A percentile compares a stretch with the other conserved stretches of the same genome.
phyloP scores from a whole-genome alignment of 2,797 vertebrate genomes.

The Eulemur albifrons region DNA sequence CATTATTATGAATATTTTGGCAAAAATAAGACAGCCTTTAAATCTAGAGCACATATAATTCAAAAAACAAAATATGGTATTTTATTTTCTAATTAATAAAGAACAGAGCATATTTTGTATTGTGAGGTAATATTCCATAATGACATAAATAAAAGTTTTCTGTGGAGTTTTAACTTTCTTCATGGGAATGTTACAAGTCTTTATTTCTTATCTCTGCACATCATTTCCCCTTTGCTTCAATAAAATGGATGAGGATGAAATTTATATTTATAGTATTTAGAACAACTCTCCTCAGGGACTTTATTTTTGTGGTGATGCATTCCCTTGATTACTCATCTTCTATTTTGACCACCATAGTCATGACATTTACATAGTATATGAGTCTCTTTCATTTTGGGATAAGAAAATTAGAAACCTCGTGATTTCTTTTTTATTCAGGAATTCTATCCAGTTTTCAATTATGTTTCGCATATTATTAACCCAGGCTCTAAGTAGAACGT shows the following conservation, averaged over 20 bases:
- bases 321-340: constrained; percentile 42
- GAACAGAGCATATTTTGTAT: neutral
- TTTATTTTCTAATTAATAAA: constrained; percentile 64
- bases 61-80: constrained; percentile 6
- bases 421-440: constrained; percentile 60
- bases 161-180: constrained; percentile 65
- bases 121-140: constrained; percentile 23
- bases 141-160: constrained; percentile 40
- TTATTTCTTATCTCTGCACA: neutral
- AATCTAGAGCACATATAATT: constrained; percentile 58
- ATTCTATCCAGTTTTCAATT: neutral
- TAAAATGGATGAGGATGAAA: constrained; percentile 47
- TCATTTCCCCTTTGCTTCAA: constrained; percentile 11
- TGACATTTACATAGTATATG: constrained; percentile 20
- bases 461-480: neutral
- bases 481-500: neutral
- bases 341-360: constrained; percentile 33
- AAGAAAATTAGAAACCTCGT: constrained; percentile 38
- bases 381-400: neutral
- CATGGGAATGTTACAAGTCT: constrained; percentile 30
- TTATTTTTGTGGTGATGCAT: constrained; percentile 47
- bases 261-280: constrained; percentile 3
- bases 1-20: neutral
- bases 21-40: constrained; percentile 21
- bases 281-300: constrained; percentile 31